Evolutionary conservation across 2,888 invertebrate genomes (phyloP).

Genomic region (Leucozona laternaria): DNA sequence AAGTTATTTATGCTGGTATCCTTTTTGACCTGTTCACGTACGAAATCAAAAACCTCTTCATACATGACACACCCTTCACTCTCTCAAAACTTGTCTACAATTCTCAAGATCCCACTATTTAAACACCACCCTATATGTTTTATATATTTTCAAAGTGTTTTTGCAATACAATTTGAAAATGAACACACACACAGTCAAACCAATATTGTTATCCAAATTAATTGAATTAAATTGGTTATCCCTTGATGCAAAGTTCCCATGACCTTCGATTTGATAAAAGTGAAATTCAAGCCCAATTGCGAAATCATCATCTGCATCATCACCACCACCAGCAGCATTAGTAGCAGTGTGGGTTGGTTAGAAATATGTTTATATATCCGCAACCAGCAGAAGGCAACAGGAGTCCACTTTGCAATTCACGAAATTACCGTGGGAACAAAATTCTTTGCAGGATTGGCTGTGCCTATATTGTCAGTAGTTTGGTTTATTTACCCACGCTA

Average conservation of each 20-base stretch:
- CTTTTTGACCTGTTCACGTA: not conserved
- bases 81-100: too few species aligned
- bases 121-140: not conserved
- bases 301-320: slow-evolving; percentile 68
- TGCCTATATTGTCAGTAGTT: slow-evolving; percentile 47
- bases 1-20: slow-evolving; percentile 1
- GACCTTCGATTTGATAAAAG: slow-evolving; percentile 30
- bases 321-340: slow-evolving; percentile 33
- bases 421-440: slow-evolving; percentile 55
- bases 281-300: slow-evolving; percentile 65
- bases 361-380: not conserved
- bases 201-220: slow-evolving; percentile 3
- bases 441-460: slow-evolving; percentile 8
- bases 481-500: slow-evolving; percentile 67
- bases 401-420: slow-evolving; percentile 58
- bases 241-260: slow-evolving; percentile 52
- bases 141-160: slow-evolving; percentile 4
- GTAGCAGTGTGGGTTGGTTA: not conserved
- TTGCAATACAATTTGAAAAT: slow-evolving; percentile 47
- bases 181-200: slow-evolving; percentile 28
- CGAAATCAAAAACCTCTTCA: not conserved
- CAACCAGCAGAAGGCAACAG: slow-evolving; percentile 58
- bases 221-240: slow-evolving; percentile 35
- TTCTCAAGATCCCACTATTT: not conserved
- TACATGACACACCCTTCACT: not conserved